Evolutionary conservation across 2,113 vertebrate species (phyloP).

Genomic region (Aspiorhynchus laticeps): DNA sequence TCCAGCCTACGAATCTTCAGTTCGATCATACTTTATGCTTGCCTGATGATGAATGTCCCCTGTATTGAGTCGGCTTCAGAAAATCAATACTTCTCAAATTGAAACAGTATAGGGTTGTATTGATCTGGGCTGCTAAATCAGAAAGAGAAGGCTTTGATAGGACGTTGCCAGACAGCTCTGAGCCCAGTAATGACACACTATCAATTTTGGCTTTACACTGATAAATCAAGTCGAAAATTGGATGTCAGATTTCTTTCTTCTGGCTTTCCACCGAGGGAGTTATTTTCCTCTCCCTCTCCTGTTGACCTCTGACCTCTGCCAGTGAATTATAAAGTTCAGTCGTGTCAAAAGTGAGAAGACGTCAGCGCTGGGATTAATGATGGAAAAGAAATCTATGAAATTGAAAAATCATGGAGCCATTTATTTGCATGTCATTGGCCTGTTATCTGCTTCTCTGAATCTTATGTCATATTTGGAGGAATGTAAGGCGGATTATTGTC

Average conservation of each 20-base stretch:
- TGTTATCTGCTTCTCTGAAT: background rate
- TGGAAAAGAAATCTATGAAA: constrained; percentile 51
- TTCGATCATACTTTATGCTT: constrained; percentile 80
- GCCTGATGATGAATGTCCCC: constrained; percentile 91
- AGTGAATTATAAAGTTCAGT: constrained; percentile 93
- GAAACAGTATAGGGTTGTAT: constrained; percentile 99
- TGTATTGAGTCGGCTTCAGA: constrained; percentile 85
- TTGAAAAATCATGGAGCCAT: constrained; percentile 48
- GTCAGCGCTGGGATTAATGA: constrained; percentile 77
- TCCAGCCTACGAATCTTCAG: constrained; percentile 57
- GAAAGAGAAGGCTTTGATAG: constrained; percentile 92
- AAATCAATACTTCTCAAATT: constrained; percentile 99
- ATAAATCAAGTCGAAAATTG: constrained; percentile 99
- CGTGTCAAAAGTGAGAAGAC: constrained; percentile 82
- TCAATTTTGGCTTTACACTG: constrained; percentile 98
- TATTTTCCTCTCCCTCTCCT: constrained; percentile 89
- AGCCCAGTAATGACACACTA: constrained; percentile 94
- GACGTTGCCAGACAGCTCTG: constrained; percentile 89
- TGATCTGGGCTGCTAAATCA: constrained; percentile 94
- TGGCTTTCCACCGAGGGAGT: constrained; percentile 72
- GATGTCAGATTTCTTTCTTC: constrained; percentile 89
- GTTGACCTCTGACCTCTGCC: constrained; percentile 84
- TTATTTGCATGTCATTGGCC: constrained; percentile 30
- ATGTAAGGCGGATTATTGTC: constrained; percentile 7
- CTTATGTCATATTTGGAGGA: constrained; percentile 11